Conservation (phyloP, 2,888 invertebrate species). For the Leucophenga montana region DNA sequence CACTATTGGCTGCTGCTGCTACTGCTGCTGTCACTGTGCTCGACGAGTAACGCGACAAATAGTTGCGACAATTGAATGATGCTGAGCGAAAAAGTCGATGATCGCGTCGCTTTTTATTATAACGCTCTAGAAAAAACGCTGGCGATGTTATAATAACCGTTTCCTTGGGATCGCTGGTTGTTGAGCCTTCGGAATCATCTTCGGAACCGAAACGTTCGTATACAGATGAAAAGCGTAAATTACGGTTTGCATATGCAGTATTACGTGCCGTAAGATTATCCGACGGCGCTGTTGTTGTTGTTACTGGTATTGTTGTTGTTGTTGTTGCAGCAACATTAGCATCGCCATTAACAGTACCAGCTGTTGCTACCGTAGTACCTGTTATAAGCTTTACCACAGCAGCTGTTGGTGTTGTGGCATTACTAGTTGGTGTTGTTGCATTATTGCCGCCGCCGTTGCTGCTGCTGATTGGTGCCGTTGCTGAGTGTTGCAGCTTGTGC, state of each 20-base stretch:
- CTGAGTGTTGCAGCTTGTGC: constrained; percentile 67
- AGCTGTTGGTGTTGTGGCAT: constrained; percentile 32
- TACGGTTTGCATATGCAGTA: constrained; percentile 56
- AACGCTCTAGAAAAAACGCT: constrained; percentile 72
- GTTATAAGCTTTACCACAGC: background rate
- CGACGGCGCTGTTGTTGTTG: background rate
- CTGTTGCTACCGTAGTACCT: constrained; percentile 3
- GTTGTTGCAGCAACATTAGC: constrained; percentile 28
- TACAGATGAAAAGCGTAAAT: constrained; percentile 65
- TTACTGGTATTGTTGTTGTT: background rate
- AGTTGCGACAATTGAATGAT: constrained; percentile 73
- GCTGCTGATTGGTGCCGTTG: constrained; percentile 66
- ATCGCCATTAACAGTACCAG: constrained; percentile 17
- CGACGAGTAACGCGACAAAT: constrained; percentile 73
- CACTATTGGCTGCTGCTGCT: constrained; percentile 29
- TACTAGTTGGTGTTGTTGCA: constrained; percentile 33
- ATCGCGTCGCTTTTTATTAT: constrained; percentile 72
- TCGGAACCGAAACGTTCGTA: constrained; percentile 66
- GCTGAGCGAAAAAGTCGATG: constrained; percentile 72
- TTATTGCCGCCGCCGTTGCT: constrained; percentile 39
- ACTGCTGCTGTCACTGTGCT: constrained; percentile 55
- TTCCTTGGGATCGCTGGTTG: constrained; percentile 72
- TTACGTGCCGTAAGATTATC: constrained; percentile 39
- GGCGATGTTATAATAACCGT: constrained; percentile 69
- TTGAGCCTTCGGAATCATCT: constrained; percentile 72